Evolutionary conservation across 2,888 invertebrate species (phyloP).

Genomic region (Scaptomyza caliginosa): DNA sequence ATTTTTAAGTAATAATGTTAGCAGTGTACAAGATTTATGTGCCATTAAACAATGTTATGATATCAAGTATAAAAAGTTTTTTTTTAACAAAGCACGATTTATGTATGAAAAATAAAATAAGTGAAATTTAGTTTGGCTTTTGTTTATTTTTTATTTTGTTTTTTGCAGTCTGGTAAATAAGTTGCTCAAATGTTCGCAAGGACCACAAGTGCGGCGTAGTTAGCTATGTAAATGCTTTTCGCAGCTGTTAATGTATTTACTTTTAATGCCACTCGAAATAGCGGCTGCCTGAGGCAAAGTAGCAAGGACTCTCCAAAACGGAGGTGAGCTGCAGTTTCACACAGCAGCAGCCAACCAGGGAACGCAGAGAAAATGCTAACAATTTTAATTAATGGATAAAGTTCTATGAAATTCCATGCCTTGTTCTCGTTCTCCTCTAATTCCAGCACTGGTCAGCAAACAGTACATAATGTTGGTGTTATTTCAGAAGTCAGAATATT

Average conservation of each 20-base stretch:
- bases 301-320: not conserved
- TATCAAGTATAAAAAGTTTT: conserved; percentile 60
- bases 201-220: conserved; percentile 58
- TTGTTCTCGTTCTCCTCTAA: not conserved
- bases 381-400: conserved; percentile 84
- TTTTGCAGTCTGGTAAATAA: conserved; percentile 3
- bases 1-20: conserved; percentile 63
- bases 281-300: conserved; percentile 14
- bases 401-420: conserved; percentile 72
- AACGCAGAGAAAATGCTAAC: conserved; percentile 65
- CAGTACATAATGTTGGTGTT: too few relatives aligned
- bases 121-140: conserved; percentile 12
- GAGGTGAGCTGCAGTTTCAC: conserved; percentile 32
- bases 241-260: conserved; percentile 76
- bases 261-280: conserved; percentile 66
- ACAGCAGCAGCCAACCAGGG: conserved; percentile 63
- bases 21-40: conserved; percentile 67
- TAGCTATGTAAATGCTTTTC: conserved; percentile 75
- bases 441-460: not conserved
- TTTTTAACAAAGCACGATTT: conserved; percentile 65
- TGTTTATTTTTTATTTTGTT: conserved; percentile 9
- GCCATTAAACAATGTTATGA: conserved; percentile 63
- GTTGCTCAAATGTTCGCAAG: conserved; percentile 25
- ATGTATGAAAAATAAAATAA: conserved; percentile 59
- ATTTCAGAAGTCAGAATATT: conserved; percentile 29